Evolutionary conservation across 2,113 vertebrate genomes (phyloP).

Genomic region (Machaerirhynchus nigripectus): DNA sequence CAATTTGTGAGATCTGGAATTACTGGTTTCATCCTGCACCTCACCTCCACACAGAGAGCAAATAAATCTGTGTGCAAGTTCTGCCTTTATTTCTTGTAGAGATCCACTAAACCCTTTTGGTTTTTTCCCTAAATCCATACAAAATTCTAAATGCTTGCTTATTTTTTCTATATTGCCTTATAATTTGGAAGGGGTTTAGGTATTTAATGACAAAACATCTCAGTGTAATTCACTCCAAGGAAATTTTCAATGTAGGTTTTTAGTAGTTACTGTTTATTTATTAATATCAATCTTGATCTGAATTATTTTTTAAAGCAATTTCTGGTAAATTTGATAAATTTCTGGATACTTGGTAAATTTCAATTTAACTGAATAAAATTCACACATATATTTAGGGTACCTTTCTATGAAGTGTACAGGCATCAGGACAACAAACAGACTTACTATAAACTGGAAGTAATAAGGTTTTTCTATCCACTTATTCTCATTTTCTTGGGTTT

Average conservation of each 20-base stretch:
- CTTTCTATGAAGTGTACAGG: background rate
- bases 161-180: background rate
- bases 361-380: background rate
- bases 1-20: background rate
- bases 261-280: background rate
- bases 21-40: background rate
- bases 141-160: background rate
- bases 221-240: background rate
- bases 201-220: background rate
- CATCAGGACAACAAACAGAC: background rate
- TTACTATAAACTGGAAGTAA: background rate
- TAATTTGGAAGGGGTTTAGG: background rate
- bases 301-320: rapidly evolving
- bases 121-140: background rate
- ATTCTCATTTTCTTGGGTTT: background rate
- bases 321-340: too few relatives aligned
- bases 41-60: background rate
- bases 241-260: background rate
- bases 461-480: background rate
- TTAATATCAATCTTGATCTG: background rate
- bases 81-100: background rate
- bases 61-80: background rate
- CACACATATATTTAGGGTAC: background rate
- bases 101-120: background rate
- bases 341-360: background rate